A percentile compares a stretch with the other conserved stretches of the same genome.
Evolutionary conservation across 1,140 invertebrate species (phyloP).

Genomic region (Drosophila jambulina): DNA sequence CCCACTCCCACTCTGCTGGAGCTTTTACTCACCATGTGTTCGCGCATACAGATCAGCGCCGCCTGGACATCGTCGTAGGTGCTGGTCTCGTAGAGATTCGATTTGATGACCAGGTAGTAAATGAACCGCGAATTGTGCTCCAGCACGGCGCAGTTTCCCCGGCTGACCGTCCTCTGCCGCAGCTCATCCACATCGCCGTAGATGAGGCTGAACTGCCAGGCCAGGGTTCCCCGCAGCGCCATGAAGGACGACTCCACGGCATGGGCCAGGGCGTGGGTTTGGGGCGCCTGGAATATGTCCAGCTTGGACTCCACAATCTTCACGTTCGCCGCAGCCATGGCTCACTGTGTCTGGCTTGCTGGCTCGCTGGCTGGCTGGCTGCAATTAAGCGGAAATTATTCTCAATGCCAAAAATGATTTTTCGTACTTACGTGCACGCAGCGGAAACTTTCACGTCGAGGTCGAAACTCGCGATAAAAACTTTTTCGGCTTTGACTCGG

Average conservation of each 20-base stretch:
- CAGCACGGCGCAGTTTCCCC: slow-evolving; percentile 87
- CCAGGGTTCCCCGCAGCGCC: slow-evolving; percentile 63
- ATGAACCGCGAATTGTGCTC: slow-evolving; percentile 85
- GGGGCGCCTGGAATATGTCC: slow-evolving; percentile 74
- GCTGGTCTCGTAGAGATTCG: slow-evolving; percentile 79
- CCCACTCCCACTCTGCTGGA: no score
- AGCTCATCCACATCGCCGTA: slow-evolving; percentile 85
- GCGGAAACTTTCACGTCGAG: slow-evolving; percentile 69
- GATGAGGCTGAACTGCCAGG: slow-evolving; percentile 75
- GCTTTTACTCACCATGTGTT: slow-evolving; percentile 83
- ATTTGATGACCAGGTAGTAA: slow-evolving; percentile 87
- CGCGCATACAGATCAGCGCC: slow-evolving; percentile 84
- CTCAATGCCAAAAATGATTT: slow-evolving; percentile 69
- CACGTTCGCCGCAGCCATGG: slow-evolving; percentile 69
- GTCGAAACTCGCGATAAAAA: slow-evolving; percentile 57
- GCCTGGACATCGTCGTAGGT: slow-evolving; percentile 84
- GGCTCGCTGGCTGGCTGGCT: slow-evolving; percentile 30
- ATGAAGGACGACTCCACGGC: slow-evolving; percentile 73
- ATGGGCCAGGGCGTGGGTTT: slow-evolving; percentile 74
- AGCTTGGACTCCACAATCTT: slow-evolving; percentile 78
- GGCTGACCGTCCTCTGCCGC: slow-evolving; percentile 68
- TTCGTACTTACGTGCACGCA: slow-evolving; percentile 74
- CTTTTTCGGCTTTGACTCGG: slow-evolving; percentile 49
- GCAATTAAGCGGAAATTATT: slow-evolving; percentile 75
- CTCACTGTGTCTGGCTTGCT: slow-evolving; percentile 13